Conservation (phyloP, 2,888 invertebrate species). For the Hedya salicella region DNA sequence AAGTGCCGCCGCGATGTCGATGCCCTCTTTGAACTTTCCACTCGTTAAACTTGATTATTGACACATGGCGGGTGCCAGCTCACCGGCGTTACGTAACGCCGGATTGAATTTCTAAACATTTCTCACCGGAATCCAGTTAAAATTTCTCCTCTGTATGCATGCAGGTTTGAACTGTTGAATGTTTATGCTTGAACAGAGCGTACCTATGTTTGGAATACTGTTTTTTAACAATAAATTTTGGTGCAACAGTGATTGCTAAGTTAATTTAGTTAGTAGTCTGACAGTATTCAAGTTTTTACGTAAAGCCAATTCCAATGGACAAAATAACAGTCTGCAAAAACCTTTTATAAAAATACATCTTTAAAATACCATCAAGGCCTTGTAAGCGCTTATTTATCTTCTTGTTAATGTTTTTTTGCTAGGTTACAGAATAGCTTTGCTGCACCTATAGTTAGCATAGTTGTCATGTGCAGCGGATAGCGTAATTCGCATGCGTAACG, state of each 20-base stretch:
- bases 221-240: not conserved
- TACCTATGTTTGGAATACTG: not conserved
- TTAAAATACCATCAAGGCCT: not conserved
- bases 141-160: constrained; percentile 38
- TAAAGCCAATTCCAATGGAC: no score
- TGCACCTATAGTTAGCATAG: constrained; percentile 16
- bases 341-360: not conserved
- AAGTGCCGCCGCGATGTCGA: constrained; percentile 70
- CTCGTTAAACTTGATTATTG: constrained; percentile 79
- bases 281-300: no score
- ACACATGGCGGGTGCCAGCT: constrained; percentile 63
- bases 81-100: constrained; percentile 63
- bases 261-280: no score
- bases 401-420: constrained; percentile 8
- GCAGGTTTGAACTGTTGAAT: constrained; percentile 19
- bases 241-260: not conserved
- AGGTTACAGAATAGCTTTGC: constrained; percentile 2
- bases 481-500: constrained; percentile 80
- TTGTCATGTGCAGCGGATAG: constrained; percentile 59
- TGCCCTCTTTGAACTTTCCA: constrained; percentile 80
- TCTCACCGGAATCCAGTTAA: constrained; percentile 41
- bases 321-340: not conserved
- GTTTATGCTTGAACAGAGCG: constrained; percentile 18
- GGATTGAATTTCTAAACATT: constrained; percentile 56
- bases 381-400: not conserved